Evolutionary conservation across 2,113 vertebrate genomes (phyloP), one percentile per base, ranked within the genome.

Genomic region (Muscicapa adusta): DNA sequence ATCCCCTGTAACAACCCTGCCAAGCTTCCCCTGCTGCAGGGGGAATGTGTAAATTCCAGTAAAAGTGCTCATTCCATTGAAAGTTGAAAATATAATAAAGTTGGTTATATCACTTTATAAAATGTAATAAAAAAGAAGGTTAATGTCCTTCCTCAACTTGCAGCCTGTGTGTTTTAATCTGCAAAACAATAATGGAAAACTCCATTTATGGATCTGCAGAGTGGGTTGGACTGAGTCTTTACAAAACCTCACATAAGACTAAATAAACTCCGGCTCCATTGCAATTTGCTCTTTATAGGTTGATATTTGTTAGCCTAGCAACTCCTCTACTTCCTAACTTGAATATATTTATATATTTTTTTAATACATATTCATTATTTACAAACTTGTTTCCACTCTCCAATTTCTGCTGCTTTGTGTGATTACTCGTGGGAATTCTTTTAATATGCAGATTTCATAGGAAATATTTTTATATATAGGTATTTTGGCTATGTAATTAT

Each of bases 301-400:
- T 86, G 94, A 90, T 96, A 97, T 97, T 97, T 98, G 96, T 96
- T 96, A 96, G 89, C 93, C 92, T 70, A 85, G 91, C 76, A 94
- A 80, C 85, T 88, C 63, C 83, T 95, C 80, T 58, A 67, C 72
- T 96, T 96, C 91, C 82, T 87, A 96, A 95, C 86, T 76, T 77
- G 89, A 97, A 95, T 93, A 77, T 92, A 91, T 95, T 90, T 93
- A n/a, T n/a, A n/a, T n/a, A n/a, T 92, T 81, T 48, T 86, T 95
- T 54, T 79, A 96, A 97, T 96, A 94, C 93, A 96, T 90, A 96
- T 84, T 95, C 92, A 88, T 85, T 97, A 97, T 97, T 96, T 97
- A 97, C 94, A 79, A 96, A 95, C 91, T 97, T 95, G 58, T 92
- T 97, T 97, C 95, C 86, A 91, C 94, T 94, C 85, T 89, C 74